Conservation (phyloP, 37 sponge, comb jelly and placozoan species). For the Corticium candelabrum region DNA sequence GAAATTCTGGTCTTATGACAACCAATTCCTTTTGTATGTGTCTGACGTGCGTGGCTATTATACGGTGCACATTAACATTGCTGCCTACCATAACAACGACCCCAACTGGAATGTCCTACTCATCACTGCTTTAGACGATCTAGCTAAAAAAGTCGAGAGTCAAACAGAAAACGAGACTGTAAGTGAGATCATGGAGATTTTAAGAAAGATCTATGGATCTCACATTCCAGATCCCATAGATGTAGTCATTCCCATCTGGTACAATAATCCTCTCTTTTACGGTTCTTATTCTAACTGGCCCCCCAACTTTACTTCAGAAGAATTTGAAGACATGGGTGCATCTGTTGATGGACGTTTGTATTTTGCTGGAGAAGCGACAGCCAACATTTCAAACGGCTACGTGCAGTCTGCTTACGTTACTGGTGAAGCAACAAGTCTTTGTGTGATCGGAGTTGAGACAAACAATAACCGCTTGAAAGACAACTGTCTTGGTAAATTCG, state of each 20-base stretch:
- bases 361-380: conserved; percentile 12
- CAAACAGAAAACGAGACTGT: not conserved
- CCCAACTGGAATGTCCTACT: not conserved
- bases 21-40: not conserved
- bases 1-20: not conserved
- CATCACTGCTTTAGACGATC: not conserved
- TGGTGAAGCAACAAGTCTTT: not conserved
- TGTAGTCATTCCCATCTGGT: conserved; percentile 13
- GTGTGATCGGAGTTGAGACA: too few relatives aligned
- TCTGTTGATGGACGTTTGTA: not conserved
- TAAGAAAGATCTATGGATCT: conserved; percentile 2
- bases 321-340: too few relatives aligned
- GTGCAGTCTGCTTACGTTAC: conserved; percentile 5
- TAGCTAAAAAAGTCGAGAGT: not conserved
- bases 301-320: not conserved
- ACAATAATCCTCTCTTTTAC: conserved; percentile 12
- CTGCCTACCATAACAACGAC: not conserved
- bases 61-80: too few relatives aligned
- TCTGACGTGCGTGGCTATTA: conserved; percentile 3
- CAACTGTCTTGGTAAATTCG: too few relatives aligned
- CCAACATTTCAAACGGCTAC: not conserved
- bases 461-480: too few relatives aligned
- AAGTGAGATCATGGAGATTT: conserved; percentile 3
- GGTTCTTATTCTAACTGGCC: conserved; percentile 8
- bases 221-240: conserved; percentile 2